Base-by-base conservation (phyloP, 2,113 vertebrate genomes). In the Cnemophilus loriae region DNA sequence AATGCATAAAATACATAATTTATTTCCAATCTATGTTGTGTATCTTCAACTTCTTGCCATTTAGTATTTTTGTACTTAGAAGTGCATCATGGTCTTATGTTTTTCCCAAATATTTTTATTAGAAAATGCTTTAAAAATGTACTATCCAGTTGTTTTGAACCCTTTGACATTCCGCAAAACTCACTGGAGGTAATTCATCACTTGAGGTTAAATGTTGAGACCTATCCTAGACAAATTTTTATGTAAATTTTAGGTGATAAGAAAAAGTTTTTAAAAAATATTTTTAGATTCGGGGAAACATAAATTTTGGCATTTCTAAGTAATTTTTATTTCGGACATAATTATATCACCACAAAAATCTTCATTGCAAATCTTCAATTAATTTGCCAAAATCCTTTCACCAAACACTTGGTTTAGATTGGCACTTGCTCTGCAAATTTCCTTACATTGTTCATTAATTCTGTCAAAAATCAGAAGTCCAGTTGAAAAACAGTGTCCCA, bases 111-210 rank as follows among this genome's bases (percentile, higher is more conserved):
- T 22, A 1, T 46, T 23, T 37, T 76, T 28, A 27, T 23, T 5
- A 12, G 42, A 79, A 59, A 60, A 4, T 9, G 1, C 0, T 69
- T 39, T 1, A 21, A 76, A 49, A 42, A 16, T 13, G 1, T 60
- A 14, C 4, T 41, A 5, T 13, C 13, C 12, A n/a, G 6, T 50
- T 28, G 4, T 42, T 73, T n/a, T 53, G 8, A 82, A 23, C 1
- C 2, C 3, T 46, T 10, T 22, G 20, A 4, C 2, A n/a, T 33
- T 37, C 10, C 49, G 6, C 30, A 22, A 0, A 61, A 30, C 2
- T 37, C 10, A 65, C 6, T 52, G 17, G n/a, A 35, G 10, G 10
- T 28, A 70, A 64, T 87, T 81, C 2, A 2, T 52, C 3, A 24
- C 4, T 6, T 73, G 28, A 44, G 57, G 4, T 9, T 42, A 35